Evolutionary conservation across 2,888 invertebrate genomes (phyloP), one percentile per base, ranked within the genome.

Genomic region (Hirtodrosophila confusa): DNA sequence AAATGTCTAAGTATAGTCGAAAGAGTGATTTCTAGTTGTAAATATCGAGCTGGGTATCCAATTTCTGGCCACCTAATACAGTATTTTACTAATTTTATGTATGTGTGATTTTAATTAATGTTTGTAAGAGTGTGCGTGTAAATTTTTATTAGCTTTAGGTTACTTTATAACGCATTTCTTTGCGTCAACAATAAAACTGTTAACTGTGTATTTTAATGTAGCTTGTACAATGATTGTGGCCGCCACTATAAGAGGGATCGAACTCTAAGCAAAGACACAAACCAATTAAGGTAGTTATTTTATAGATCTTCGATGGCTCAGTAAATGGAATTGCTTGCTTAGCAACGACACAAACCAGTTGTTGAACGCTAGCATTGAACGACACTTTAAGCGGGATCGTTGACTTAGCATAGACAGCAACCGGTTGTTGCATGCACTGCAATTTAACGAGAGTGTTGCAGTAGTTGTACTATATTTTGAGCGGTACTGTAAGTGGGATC

Each of bases 1-100:
- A 69, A 63, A 55, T 61, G 31, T 50, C 45, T 71, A 64, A 70
- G 67, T 37, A 66, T 80, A 84, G 71, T 68, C 70, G 70, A 77
- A 74, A 57, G 77, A 85, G 84, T 85, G 84, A 85, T 86, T 80
- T 84, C 39, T 80, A 82, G 80, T 69, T 44, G 4, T 80, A 85
- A 80, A 80, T 29, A 35, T 33, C 37, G 43, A 48, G 44, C 33
- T 50, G 48, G 45, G 39, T 44, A 55, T 58, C 36, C 54, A 51
- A 66, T 78, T 65, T 71, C 43, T 70, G 63, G 66, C 51, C 48
- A 53, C 11, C 64, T 47, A 41, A 49, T 58, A 60, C 56, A 66
- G 48, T 73, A 76, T 62, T 68, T 57, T 72, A 75, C 70, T 71
- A 78, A 83, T 70, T 61, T 63, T 62, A 71, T 44, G 31, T 37